Conservation (phyloP, 2,113 vertebrate species). For the Calyptomena viridis region DNA sequence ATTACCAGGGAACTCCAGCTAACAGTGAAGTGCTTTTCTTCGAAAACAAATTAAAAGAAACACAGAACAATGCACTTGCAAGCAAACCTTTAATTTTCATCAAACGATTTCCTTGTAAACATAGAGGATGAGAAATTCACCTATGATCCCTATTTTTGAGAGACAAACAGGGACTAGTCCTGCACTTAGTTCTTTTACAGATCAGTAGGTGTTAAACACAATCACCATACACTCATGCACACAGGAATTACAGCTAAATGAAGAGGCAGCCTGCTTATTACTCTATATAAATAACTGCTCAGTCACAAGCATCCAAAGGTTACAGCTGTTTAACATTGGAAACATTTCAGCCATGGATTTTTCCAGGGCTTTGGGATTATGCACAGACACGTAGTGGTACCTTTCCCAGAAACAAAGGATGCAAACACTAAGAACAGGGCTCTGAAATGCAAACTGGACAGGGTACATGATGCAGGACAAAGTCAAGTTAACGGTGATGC, state of each 20-base stretch:
- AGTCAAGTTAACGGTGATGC: neutral
- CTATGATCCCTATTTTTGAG: neutral
- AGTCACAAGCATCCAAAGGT: slow-evolving; percentile 39
- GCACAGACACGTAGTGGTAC: neutral
- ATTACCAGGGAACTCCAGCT: neutral
- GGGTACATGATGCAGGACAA: neutral
- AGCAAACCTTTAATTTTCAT: slow-evolving; percentile 67
- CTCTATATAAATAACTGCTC: slow-evolving; percentile 25
- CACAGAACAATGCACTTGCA: slow-evolving; percentile 20
- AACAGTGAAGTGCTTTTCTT: neutral
- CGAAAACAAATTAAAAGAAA: neutral
- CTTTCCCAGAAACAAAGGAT: neutral
- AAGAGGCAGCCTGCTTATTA: slow-evolving; percentile 32
- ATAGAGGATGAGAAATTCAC: neutral
- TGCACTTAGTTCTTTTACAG: slow-evolving; percentile 16
- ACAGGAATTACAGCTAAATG: slow-evolving; percentile 4
- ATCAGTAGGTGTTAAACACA: slow-evolving; percentile 8
- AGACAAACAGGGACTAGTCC: neutral
- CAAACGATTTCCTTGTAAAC: slow-evolving; percentile 4
- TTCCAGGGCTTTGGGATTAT: neutral
- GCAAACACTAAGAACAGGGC: neutral
- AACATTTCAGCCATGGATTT: neutral
- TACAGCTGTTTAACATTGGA: neutral
- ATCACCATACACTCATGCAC: slow-evolving; percentile 41
- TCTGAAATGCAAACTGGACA: slow-evolving; percentile 24